Evolutionary conservation across 30 jellyfish, hydroid and myxozoan genomes (phyloP), one percentile per base, ranked within the genome.

Genomic region (Aurelia sp.): DNA sequence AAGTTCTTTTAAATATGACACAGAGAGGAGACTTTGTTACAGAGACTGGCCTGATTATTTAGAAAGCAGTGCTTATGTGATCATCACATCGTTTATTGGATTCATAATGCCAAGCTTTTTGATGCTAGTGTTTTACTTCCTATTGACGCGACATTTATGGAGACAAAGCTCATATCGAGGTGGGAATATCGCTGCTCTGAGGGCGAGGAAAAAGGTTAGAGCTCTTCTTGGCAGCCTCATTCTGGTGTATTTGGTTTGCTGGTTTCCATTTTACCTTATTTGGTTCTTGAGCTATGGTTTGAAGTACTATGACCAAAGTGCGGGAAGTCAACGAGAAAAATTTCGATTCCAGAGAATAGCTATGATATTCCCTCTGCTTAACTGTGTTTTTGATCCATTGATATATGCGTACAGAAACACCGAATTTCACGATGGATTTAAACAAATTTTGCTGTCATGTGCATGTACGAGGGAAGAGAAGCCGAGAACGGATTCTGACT

Each of bases 191-290:
- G 82, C 35, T 12, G 67, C 82, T 3, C 68, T 20, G 40, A 40
- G 82, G 35, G 68, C 82, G 31, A 72, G 50, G 69, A 72, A 72
- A 44, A 72, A 66, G 31, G 44, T 72, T 17, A 15, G 68, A 12
- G 68, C 50, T 41, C 82, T 72, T 13, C 67, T 72, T 8, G 82
- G 82, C 16, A 35, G 52, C 24, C 68, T 72, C 18, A 40, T 72
- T 41, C 70, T 72, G 52, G 82, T 41, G 13, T 44, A 41, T 8
- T 17, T 72, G 21, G 18, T 48, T 9, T 72, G 40, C 22, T 72
- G 82, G 82, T 5, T 66, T 44, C 82, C 82, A 38, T 30, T 72
- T 8, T 72, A 41, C 82, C 35, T 72, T 64, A 41, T 72, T 8
- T 72, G 82, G 82, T n/a, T 72, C 22, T 41, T 72, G 22, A 66